These are phyloP conservation scores for Bedellia somnulentella DNA, from an alignment of 2,888 invertebrate species.

Conservation along the genomic window DNA sequence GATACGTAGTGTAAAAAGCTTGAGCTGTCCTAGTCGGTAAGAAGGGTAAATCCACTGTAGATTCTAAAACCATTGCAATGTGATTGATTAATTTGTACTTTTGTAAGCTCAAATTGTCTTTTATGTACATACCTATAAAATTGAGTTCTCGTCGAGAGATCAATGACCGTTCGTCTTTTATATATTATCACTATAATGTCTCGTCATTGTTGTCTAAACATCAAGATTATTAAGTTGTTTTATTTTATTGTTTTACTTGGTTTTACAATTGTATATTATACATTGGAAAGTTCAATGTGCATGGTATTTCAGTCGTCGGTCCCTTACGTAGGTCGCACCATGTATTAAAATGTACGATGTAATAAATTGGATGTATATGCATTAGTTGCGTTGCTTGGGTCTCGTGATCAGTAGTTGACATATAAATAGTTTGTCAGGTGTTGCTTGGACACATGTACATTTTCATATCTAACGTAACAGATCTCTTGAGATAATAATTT, in stretches of 20 bases:
- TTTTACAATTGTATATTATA: neutral
- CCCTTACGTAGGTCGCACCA: constrained; percentile 15
- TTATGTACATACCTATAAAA: constrained; percentile 50
- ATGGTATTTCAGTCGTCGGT: neutral
- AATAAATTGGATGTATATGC: no score
- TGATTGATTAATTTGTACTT: constrained; percentile 58
- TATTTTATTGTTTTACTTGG: constrained; percentile 1
- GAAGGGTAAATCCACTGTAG: constrained; percentile 52
- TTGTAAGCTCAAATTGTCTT: constrained; percentile 56
- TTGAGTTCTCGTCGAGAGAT: constrained; percentile 22
- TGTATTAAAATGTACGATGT: constrained; percentile 15
- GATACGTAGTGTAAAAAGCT: constrained; percentile 52
- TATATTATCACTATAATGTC: constrained; percentile 21
- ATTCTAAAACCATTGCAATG: constrained; percentile 51
- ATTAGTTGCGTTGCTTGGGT: constrained; percentile 39
- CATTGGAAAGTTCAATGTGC: neutral
- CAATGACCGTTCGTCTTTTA: constrained; percentile 18
- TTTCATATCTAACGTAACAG: constrained; percentile 58
- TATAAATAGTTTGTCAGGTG: neutral
- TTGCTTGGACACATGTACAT: constrained; percentile 34
- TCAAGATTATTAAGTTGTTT: constrained; percentile 3
- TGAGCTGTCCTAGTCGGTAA: constrained; percentile 52
- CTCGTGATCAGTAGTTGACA: constrained; percentile 34
- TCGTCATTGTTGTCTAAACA: constrained; percentile 1
- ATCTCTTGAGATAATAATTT: constrained; percentile 59